Evolutionary conservation across 1,140 invertebrate species (phyloP), one percentile per base, ranked within the genome.

Genomic region (Hermatobates lingyangjiaoensis): DNA sequence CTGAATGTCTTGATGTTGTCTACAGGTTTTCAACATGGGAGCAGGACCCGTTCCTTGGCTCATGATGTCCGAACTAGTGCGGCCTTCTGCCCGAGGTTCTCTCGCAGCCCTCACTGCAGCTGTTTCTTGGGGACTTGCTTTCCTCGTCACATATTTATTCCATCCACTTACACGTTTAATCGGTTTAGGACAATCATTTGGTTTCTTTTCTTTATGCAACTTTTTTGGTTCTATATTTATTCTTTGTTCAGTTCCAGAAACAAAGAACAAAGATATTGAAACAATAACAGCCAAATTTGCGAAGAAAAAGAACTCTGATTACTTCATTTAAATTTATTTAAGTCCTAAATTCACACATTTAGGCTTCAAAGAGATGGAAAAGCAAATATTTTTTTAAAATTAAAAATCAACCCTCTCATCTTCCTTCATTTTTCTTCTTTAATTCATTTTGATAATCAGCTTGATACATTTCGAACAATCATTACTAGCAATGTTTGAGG

Each of bases 241-340:
- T 14, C 75, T 74, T 34, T 69, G 83, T 28, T 64, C 81, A 24
- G 72, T 95, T 14, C 86, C 87, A 1, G 91, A 95, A 71, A 95
- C 89, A 0, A 91, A 88, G 63, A 89, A 89, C 1, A 87, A 42
- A 23, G 23, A 24, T 40, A 20, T 50, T 4, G 49, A 50, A 50
- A n/a, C 21, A 3, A 47, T 47, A n/a, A 18, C n/a, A 47, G 20
- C n/a, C 3, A 4, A 5, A 5, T 26, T 47, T n/a, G 26, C 20
- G 26, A 25, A 26, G 7, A 26, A 47, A 47, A 23, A 23, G 45
- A 47, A n/a, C 10, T n/a, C n/a, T n/a, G n/a, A n/a, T n/a, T n/a
- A n/a, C n/a, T n/a, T n/a, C n/a, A n/a, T n/a, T n/a, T n/a, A n/a
- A n/a, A n/a, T n/a, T n/a, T n/a, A n/a, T n/a, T n/a, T n/a, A n/a